A percentile compares a stretch with the other conserved stretches of the same genome.
phyloP scores from a whole-genome alignment of 2,797 vertebrate genomes.

The Chloroceryle amazona region DNA sequence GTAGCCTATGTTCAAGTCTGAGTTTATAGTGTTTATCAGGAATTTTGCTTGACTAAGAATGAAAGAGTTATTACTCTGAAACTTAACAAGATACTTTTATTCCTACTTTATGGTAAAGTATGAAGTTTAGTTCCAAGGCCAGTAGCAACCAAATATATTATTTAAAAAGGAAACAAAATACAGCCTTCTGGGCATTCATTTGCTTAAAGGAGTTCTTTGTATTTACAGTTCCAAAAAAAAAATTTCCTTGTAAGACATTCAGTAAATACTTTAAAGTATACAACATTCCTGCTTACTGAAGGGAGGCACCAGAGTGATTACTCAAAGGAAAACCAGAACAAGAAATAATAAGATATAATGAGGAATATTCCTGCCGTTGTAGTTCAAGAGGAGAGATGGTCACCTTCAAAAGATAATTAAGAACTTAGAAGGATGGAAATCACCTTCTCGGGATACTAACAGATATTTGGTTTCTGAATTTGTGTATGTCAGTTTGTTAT shows the following conservation, averaged over 20 bases:
- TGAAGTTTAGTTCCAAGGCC: conserved; percentile 31
- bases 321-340: background rate
- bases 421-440: background rate
- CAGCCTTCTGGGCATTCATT: conserved; percentile 32
- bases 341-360: background rate
- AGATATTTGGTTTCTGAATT: background rate
- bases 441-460: background rate
- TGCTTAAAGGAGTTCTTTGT: conserved; percentile 37
- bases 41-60: background rate
- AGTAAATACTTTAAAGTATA: conserved; percentile 33
- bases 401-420: background rate
- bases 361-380: background rate
- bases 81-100: background rate
- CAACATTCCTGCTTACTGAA: background rate
- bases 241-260: background rate
- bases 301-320: background rate
- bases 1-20: background rate
- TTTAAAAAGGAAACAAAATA: conserved; percentile 50
- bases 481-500: background rate
- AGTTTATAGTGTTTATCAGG: background rate
- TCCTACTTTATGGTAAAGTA: background rate
- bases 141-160: conserved; percentile 37
- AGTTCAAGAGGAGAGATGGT: background rate
- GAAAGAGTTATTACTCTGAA: background rate
- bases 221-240: conserved; percentile 17